Base-by-base conservation (phyloP, 1,140 invertebrate genomes). In the Lasioglossum albipes region DNA sequence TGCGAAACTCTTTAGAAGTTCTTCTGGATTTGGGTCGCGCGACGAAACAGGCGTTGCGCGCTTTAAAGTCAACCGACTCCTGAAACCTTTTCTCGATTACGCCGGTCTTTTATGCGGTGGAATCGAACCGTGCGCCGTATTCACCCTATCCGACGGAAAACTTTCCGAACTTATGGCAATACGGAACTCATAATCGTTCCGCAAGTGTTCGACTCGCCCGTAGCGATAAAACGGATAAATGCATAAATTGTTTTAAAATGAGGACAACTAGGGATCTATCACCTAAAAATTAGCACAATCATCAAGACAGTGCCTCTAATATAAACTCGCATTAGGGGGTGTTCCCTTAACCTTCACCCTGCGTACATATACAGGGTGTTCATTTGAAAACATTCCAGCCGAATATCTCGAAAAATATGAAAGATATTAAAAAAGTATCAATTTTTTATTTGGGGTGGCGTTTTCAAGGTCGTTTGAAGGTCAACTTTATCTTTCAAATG, bases 21-120 rank as follows among this genome's bases (percentile, higher is more conserved):
- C 36, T 45, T 78, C 12, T 42, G 57, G 70, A 73, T 79, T 79
- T 57, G 36, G 31, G 18, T 65, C 69, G 61, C 7, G 52, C 27
- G 20, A 2, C 41, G 22, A 6, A 18, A 22, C n/a, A 61, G 57
- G 9, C n/a, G 20, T 65, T 52, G n/a, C 9, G 9, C 42, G 69
- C 7, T 72, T 54, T 27, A 65, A 67, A 67, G 52, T 52, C 41
- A 18, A 68, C 61, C 54, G 7, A 0, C 27, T 79, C 1, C 70
- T 13, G n/a, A 57, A 79, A 66, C 73, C 70, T 42, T 42, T 45
- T 62, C 13, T 66, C 77, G 6, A 57, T 66, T 62, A 54, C 7
- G 36, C n/a, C 13, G 10, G 62, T 12, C n/a, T 31, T 72, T 36
- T n/a, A 59, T n/a, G 57, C 4, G 49, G n/a, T 0, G 4, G 7